Conservation (phyloP, 2,888 invertebrate genomes). For the Drosophila anceps region DNA sequence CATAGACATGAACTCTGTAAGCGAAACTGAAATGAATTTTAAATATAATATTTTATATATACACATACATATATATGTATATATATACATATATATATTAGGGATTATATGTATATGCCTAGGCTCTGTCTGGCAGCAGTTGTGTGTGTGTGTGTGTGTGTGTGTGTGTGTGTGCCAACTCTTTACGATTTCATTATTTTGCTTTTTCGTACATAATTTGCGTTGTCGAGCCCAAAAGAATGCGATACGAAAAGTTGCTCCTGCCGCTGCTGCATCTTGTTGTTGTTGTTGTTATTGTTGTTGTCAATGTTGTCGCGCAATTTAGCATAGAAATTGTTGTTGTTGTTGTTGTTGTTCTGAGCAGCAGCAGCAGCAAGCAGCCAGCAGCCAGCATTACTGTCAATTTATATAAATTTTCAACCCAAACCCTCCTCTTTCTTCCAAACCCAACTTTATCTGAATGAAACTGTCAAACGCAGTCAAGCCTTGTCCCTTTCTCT, state of each 20-base stretch:
- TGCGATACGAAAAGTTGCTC: conserved; percentile 60
- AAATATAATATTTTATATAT: conserved; percentile 43
- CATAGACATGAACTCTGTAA: conserved; percentile 68
- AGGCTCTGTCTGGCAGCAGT: not conserved
- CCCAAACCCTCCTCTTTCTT: not conserved
- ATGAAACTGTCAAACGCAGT: conserved; percentile 61
- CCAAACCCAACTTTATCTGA: conserved; percentile 31
- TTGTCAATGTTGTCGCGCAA: conserved; percentile 55
- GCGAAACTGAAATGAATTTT: conserved; percentile 59
- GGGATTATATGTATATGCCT: not conserved
- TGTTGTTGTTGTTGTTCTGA: conserved; percentile 57
- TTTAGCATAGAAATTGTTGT: conserved; percentile 61
- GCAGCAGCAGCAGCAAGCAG: conserved; percentile 34
- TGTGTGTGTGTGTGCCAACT: conserved; percentile 55
- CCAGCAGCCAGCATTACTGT: conserved; percentile 71
- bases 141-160: conserved; percentile 16
- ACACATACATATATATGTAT: too few species aligned
- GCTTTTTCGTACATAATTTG: conserved; percentile 75
- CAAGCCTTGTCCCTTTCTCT: conserved; percentile 4
- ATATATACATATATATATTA: not conserved
- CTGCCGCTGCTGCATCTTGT: conserved; percentile 3
- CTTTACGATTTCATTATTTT: conserved; percentile 80
- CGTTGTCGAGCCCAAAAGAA: conserved; percentile 52
- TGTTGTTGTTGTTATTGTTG: conserved; percentile 12
- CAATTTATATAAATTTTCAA: conserved; percentile 77